A percentile compares a stretch with the other conserved stretches of the same genome.
These are phyloP conservation scores for Pseudomyrmex concolor DNA, from an alignment of 1,140 invertebrate genomes.

Conservation along the genomic window DNA sequence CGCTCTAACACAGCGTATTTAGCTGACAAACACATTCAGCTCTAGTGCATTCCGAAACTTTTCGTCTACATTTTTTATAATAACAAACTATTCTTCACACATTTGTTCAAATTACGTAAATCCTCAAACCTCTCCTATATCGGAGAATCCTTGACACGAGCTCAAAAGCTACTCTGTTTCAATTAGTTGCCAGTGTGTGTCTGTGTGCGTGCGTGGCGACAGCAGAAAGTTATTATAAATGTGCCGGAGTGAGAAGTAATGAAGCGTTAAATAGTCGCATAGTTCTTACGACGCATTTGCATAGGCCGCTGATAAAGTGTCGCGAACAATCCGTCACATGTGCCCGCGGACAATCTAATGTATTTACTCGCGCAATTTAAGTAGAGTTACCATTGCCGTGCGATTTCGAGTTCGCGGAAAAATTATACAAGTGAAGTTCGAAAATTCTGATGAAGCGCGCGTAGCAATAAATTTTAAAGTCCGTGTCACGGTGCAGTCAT, in stretches of 20 bases:
- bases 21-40: not conserved
- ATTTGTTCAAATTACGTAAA: conserved; percentile 66
- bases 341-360: not conserved
- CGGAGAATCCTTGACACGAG: not conserved
- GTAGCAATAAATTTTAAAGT: conserved; percentile 34
- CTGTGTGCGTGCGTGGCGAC: not conserved
- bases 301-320: not conserved
- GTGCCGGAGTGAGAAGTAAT: conserved; percentile 27
- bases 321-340: conserved; percentile 2
- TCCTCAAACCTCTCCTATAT: conserved; percentile 61
- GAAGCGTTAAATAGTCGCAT: conserved; percentile 51
- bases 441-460: not conserved
- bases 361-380: conserved; percentile 1
- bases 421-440: conserved; percentile 11
- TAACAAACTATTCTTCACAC: not conserved
- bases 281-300: conserved; percentile 22
- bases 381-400: too few species aligned
- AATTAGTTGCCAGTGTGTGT: too few species aligned
- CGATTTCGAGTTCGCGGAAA: not conserved
- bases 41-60: not conserved
- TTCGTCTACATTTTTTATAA: not conserved
- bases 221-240: conserved; percentile 28
- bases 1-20: too few species aligned
- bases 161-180: too few species aligned
- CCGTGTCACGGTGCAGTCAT: conserved; percentile 25